Evolutionary conservation across 2,113 vertebrate genomes (phyloP), one percentile per base, ranked within the genome.

Genomic region (Trematomus loennbergii): DNA sequence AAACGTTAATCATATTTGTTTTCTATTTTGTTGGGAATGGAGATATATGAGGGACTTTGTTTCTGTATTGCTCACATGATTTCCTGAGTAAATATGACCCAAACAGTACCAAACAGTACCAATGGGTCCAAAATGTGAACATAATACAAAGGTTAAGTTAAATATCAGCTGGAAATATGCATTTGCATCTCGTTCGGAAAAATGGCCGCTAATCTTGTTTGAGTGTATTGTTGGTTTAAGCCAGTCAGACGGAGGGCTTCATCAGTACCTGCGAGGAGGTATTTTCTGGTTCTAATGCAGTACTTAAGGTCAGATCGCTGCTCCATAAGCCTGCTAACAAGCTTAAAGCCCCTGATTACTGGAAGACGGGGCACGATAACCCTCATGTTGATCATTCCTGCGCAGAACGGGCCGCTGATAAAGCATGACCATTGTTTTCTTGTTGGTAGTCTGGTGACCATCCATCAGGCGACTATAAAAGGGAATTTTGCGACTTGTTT

Each of bases 291-390:
- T 79, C 60, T 89, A 81, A 88, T 88, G 77, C 52, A 72, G 64
- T 78, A 84, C 78, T 82, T 85, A 58, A 78, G 82, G 85, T 86
- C 78, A 88, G 81, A 86, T 60, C 13, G 18, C 71, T 68, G 70
- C 78, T 90, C 88, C 59, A 83, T 90, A 90, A 90, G 81, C 90
- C 79, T 81, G 83, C 86, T 88, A 91, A 91, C 88, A 85, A 82
- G 86, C 88, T 89, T 91, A 90, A 87, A 88, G 52, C 64, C 65
- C 18, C 40, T 90, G 86, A 92, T 93, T 82, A 88, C 46, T 43
- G 5, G 36, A 83, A 76, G 72, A 79, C 57, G 57, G 57, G 78
- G 81, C 72, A 15, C 64, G 86, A 81, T 89, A 84, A 85, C 78
- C 78, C 52, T 85, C 72, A 11, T 57, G 72, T 70, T 75, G 60